Evolutionary conservation across 2,888 invertebrate genomes (phyloP).

Genomic region (Drosophila helvetica): DNA sequence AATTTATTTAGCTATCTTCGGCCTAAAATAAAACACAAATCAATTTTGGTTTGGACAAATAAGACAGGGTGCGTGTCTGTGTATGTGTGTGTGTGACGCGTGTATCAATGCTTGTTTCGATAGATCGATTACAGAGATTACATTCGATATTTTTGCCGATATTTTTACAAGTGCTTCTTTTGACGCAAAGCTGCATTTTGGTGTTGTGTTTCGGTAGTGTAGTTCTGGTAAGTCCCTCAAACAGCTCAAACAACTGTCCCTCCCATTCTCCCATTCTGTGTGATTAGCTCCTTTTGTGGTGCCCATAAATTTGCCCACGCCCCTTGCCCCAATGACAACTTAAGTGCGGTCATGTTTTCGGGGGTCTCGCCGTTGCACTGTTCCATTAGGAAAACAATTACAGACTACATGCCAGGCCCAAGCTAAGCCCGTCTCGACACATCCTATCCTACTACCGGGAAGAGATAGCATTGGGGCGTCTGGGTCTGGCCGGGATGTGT

Average conservation of each 20-base stretch:
- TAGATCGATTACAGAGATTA: not conserved
- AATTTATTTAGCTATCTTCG: not conserved
- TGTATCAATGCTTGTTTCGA: not conserved
- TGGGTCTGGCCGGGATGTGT: conserved; percentile 51
- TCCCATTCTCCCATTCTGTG: not conserved
- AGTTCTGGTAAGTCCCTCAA: not conserved
- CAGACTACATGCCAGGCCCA: conserved; percentile 50
- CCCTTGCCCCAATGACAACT: conserved; percentile 72
- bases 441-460: conserved; percentile 28
- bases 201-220: too few species aligned
- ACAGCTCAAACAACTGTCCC: not conserved
- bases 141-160: conserved; percentile 6
- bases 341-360: conserved; percentile 75
- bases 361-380: conserved; percentile 26
- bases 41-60: not conserved
- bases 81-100: not conserved
- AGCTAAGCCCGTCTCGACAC: conserved; percentile 23
- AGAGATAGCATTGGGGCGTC: conserved; percentile 50
- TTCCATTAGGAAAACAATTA: conserved; percentile 78
- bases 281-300: conserved; percentile 28
- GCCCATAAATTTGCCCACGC: conserved; percentile 59
- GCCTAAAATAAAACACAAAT: conserved; percentile 2
- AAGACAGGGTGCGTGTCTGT: not conserved
- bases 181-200: conserved; percentile 8
- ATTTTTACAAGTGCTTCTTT: not conserved